Evolutionary conservation across 2,797 vertebrate species (phyloP).

Genomic region (Anniella stebbinsi): DNA sequence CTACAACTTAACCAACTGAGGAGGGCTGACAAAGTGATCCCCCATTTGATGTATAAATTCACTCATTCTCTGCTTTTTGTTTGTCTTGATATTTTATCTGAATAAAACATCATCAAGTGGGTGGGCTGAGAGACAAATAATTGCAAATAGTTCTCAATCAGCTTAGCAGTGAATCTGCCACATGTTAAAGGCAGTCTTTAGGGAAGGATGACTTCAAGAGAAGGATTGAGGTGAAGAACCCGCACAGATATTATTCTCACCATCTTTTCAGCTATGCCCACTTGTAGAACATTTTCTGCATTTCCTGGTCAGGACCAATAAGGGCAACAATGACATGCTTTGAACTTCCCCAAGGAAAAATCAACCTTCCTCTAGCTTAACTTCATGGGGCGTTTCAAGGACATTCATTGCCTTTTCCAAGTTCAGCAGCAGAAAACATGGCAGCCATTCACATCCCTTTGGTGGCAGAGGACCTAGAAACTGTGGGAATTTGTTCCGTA

Average conservation of each 20-base stretch:
- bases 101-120: not conserved
- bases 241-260: not conserved
- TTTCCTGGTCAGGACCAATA: not conserved
- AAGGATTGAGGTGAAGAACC: not conserved
- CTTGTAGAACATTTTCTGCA: not conserved
- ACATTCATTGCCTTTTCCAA: not conserved
- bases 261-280: not conserved
- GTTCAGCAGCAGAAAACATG: not conserved
- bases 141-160: not conserved
- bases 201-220: not conserved
- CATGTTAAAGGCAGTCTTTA: not conserved
- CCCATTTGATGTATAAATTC: constrained; percentile 27
- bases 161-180: not conserved
- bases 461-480: fast-evolving
- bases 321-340: not conserved
- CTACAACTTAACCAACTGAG: constrained; percentile 74
- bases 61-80: constrained; percentile 40
- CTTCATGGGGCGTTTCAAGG: not conserved
- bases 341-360: not conserved
- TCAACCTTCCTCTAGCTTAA: not conserved
- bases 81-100: not conserved
- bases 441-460: not conserved
- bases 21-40: constrained; percentile 73
- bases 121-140: not conserved
- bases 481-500: not conserved